These are phyloP conservation scores for Isoperla grammatica DNA, from an alignment of 2,888 invertebrate species.

Conservation along the genomic window DNA sequence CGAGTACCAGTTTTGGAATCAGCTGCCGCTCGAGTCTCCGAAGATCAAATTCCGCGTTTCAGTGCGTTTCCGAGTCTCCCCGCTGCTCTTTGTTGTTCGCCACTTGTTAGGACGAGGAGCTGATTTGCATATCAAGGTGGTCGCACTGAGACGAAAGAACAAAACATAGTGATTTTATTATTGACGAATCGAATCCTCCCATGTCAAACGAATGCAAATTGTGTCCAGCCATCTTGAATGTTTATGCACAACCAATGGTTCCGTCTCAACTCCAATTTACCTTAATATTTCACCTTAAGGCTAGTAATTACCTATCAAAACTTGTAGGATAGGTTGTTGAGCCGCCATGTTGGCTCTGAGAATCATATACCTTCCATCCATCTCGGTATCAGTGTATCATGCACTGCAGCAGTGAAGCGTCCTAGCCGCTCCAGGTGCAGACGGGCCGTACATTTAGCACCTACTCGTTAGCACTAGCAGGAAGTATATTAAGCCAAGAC, in stretches of 20 bases:
- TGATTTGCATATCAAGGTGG: conserved; percentile 20
- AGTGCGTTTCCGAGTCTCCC: conserved; percentile 1
- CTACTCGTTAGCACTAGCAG: too few relatives aligned
- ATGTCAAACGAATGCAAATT: conserved; percentile 17
- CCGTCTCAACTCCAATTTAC: conserved; percentile 20
- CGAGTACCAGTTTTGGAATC: conserved; percentile 11
- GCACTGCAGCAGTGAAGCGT: too few relatives aligned
- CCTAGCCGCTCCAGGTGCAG: too few relatives aligned
- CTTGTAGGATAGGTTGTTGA: conserved; percentile 21
- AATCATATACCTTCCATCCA: neutral
- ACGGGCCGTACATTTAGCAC: too few relatives aligned
- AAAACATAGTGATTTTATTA: neutral
- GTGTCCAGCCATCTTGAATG: conserved; percentile 14
- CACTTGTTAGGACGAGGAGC: conserved; percentile 1
- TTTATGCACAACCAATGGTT: conserved; percentile 23
- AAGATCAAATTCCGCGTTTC: neutral
- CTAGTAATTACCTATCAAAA: conserved; percentile 23
- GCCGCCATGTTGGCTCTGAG: neutral
- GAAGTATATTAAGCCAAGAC: too few relatives aligned
- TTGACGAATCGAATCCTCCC: conserved; percentile 8
- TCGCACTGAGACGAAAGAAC: conserved; percentile 1
- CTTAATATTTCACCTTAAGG: conserved; percentile 24
- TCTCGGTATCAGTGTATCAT: too few relatives aligned
- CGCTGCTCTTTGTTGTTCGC: conserved; percentile 15
- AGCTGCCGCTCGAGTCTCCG: neutral